Evolutionary conservation across 2,113 vertebrate genomes (phyloP).

Genomic region (Euleptes europaea): DNA sequence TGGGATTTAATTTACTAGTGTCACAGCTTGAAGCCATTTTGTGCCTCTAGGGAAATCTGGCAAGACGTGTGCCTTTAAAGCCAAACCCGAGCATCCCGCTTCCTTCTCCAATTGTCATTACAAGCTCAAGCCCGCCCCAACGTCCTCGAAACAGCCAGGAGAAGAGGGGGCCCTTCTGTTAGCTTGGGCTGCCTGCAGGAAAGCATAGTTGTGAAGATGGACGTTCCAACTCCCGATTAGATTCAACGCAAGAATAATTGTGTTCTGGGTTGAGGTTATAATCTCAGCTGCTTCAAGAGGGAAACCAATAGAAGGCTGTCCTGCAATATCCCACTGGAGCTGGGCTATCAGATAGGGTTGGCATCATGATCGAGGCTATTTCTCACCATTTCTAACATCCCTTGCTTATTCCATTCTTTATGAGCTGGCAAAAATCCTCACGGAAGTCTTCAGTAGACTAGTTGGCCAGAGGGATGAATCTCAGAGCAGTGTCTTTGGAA

Average conservation of each 20-base stretch:
- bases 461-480: not conserved
- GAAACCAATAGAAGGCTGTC: not conserved
- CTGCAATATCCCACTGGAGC: not conserved
- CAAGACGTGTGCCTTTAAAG: constrained; percentile 59
- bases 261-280: not conserved
- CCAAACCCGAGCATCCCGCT: constrained; percentile 59
- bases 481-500: not conserved
- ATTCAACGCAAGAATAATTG: constrained; percentile 27
- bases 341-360: not conserved
- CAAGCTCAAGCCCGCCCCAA: constrained; percentile 33
- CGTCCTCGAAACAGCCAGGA: not conserved
- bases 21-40: constrained; percentile 57
- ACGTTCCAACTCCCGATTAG: constrained; percentile 29
- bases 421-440: not conserved
- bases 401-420: not conserved
- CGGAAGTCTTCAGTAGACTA: not conserved
- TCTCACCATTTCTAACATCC: not conserved
- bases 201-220: constrained; percentile 12
- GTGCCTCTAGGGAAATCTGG: constrained; percentile 66
- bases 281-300: not conserved
- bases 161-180: constrained; percentile 38
- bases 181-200: not conserved
- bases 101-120: constrained; percentile 62
- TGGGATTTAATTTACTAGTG: constrained; percentile 69
- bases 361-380: not conserved